phyloP scores from a whole-genome alignment of 2,888 invertebrate species.

The Itoplectis maculator region DNA sequence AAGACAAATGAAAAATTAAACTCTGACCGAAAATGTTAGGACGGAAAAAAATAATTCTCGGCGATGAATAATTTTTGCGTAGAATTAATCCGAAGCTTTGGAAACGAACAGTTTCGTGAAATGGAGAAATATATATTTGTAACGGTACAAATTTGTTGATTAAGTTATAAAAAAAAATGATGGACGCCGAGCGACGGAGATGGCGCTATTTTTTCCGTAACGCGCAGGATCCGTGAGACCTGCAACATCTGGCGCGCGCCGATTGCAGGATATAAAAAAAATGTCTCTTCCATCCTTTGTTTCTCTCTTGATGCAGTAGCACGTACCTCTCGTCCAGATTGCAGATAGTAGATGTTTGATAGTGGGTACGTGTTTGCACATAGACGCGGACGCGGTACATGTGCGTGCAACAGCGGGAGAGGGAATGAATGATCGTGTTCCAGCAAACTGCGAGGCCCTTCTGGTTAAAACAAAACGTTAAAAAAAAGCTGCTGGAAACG shows the following conservation, averaged over 20 bases:
- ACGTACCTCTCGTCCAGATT: constrained; percentile 56
- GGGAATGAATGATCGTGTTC: constrained; percentile 44
- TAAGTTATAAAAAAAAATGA: constrained; percentile 3
- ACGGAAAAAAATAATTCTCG: no score
- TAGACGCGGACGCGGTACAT: not conserved
- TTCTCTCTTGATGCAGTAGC: constrained; percentile 42
- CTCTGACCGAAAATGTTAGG: no score
- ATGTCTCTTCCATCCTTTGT: constrained; percentile 38
- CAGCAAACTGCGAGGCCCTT: constrained; percentile 15
- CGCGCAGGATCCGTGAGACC: constrained; percentile 50
- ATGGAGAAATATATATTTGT: no score
- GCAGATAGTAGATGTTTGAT: constrained; percentile 63
- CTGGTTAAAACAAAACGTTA: no score
- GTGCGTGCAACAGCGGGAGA: constrained; percentile 24
- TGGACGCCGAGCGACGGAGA: not conserved
- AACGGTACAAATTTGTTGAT: not conserved
- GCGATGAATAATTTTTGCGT: no score
- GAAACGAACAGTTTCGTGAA: no score
- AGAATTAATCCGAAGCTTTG: no score
- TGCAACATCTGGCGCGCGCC: constrained; percentile 31
- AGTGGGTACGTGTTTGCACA: constrained; percentile 39
- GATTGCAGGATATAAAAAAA: constrained; percentile 44
- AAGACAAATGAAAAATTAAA: not conserved
- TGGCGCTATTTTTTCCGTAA: constrained; percentile 9
- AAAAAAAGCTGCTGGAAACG: constrained; percentile 1